A percentile compares a stretch with the other conserved stretches of the same genome.
Evolutionary conservation across 2,888 invertebrate genomes (phyloP).

Genomic region (Galeopsomyia nigrocyanea): DNA sequence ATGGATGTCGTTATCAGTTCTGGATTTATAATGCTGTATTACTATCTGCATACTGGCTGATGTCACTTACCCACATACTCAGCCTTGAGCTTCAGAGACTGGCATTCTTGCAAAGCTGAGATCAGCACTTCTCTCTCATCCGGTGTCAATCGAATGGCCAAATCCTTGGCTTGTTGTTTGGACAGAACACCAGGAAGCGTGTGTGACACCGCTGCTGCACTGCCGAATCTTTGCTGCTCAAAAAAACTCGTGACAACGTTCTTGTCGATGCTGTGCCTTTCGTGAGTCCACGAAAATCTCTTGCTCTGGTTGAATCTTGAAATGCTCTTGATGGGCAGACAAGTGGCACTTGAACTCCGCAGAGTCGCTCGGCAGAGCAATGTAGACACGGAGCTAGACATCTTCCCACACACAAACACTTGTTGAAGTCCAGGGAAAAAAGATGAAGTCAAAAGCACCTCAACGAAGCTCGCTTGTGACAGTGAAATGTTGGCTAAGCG

Average conservation of each 20-base stretch:
- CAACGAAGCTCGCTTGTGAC: neutral
- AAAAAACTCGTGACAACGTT: neutral
- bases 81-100: constrained; percentile 81
- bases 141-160: constrained; percentile 79
- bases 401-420: constrained; percentile 33
- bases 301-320: constrained; percentile 7
- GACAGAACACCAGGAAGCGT: constrained; percentile 68
- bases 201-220: constrained; percentile 52
- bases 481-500: constrained; percentile 20
- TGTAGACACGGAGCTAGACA: constrained; percentile 50
- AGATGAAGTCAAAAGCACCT: constrained; percentile 3
- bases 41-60: constrained; percentile 32
- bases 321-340: constrained; percentile 25
- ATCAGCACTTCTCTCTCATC: constrained; percentile 80
- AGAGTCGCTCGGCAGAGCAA: constrained; percentile 41
- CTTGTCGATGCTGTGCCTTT: neutral
- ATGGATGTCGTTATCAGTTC: neutral
- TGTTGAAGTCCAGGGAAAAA: neutral
- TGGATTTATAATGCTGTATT: constrained; percentile 31
- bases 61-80: constrained; percentile 80
- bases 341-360: constrained; percentile 32
- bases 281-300: constrained; percentile 14
- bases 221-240: constrained; percentile 43
- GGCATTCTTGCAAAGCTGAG: constrained; percentile 79
- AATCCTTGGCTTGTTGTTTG: constrained; percentile 81